Evolutionary conservation across 2,797 vertebrate species (phyloP).

Genomic region (Sciurus carolinensis): DNA sequence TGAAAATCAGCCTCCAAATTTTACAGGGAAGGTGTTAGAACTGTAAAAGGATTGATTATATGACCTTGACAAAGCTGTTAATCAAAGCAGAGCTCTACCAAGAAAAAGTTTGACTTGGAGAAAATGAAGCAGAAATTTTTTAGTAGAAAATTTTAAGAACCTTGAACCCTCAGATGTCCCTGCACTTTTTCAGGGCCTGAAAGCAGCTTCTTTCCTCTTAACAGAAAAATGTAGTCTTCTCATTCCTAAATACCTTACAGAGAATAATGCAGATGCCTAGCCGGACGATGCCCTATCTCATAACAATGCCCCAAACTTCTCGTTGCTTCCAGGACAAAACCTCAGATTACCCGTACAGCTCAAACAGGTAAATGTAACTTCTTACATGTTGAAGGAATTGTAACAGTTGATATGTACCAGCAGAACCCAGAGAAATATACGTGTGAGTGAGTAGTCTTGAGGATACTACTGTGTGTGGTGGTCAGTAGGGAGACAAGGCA

Average conservation of each 20-base stretch:
- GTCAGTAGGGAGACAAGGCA: background rate
- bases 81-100: background rate
- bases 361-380: background rate
- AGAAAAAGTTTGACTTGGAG: background rate
- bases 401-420: background rate
- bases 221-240: background rate
- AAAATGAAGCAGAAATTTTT: background rate
- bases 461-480: background rate
- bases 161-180: background rate
- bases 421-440: background rate
- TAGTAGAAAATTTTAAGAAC: slow-evolving; percentile 1
- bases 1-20: background rate
- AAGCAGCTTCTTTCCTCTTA: background rate
- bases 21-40: background rate
- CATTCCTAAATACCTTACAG: background rate
- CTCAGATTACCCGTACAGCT: background rate
- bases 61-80: background rate
- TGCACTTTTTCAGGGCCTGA: background rate
- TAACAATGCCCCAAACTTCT: background rate
- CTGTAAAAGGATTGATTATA: background rate
- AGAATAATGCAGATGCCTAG: background rate
- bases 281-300: background rate
- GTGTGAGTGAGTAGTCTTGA: background rate
- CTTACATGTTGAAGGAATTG: background rate
- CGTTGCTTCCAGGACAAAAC: background rate